Conservation (phyloP, 1,140 invertebrate genomes). For the Drosophila serrata region DNA sequence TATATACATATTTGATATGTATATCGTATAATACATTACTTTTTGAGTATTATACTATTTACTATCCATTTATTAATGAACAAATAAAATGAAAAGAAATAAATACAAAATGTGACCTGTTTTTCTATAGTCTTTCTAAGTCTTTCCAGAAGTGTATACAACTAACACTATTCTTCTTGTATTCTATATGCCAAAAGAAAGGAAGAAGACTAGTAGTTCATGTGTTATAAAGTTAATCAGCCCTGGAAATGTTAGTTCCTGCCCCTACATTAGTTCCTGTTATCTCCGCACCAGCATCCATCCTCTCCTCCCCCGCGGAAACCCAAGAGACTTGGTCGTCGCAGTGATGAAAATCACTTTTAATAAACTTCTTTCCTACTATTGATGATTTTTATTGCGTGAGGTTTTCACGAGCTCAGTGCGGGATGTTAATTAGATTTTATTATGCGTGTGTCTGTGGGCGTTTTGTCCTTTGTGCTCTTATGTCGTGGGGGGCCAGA, state of each 20-base stretch:
- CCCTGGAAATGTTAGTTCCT: slow-evolving; percentile 45
- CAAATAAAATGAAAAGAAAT: too few relatives aligned
- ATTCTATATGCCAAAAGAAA: neutral
- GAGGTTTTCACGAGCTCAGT: slow-evolving; percentile 59
- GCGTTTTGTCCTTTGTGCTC: slow-evolving; percentile 54
- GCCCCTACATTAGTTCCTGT: slow-evolving; percentile 24
- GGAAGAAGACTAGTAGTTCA: neutral
- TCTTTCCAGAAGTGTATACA: slow-evolving; percentile 3
- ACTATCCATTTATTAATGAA: neutral
- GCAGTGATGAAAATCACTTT: slow-evolving; percentile 76
- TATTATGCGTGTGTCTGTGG: slow-evolving; percentile 59
- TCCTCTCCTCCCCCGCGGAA: neutral
- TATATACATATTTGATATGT: too few relatives aligned
- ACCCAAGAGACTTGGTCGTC: slow-evolving; percentile 19
- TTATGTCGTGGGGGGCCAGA: slow-evolving; percentile 27
- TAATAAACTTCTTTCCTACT: slow-evolving; percentile 77
- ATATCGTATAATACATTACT: neutral
- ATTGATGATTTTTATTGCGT: slow-evolving; percentile 80
- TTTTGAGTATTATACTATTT: neutral
- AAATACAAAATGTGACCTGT: too few relatives aligned
- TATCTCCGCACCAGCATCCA: slow-evolving; percentile 38
- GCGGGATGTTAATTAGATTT: slow-evolving; percentile 81
- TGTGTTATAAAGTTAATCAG: slow-evolving; percentile 64
- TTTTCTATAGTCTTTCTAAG: too few relatives aligned
- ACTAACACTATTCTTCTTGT: too few relatives aligned